Base-by-base conservation (phyloP, 2,888 invertebrate genomes). In the Apoderus coryli region DNA sequence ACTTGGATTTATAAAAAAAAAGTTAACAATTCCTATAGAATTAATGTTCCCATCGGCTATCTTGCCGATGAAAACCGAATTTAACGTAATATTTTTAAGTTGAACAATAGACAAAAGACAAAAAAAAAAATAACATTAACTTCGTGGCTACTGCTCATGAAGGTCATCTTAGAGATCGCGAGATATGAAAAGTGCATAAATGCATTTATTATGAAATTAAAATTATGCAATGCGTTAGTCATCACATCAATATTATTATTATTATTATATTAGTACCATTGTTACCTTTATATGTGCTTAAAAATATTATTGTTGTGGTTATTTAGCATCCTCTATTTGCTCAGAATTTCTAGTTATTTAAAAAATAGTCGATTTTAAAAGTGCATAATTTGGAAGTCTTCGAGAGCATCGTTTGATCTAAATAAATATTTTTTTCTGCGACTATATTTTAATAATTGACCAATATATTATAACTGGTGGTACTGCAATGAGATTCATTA, bases 141-240 rank as follows among this genome's bases (percentile, higher is more conserved):
- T 35, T 14, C 35, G 38, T 41, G 39, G 43, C 44, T 46, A 41
- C 45, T 36, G 38, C 42, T 43, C 34, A 35, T 37, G 44, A 49
- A 49, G 48, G 48, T 46, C 47, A 47, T 41, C 42, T 38, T 38
- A 41, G 39, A 48, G 47, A 49, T 48, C 45, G 34, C 41, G 37
- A 46, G 47, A 49, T 47, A 47, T 44, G 42, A 48, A 47, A 41
- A 44, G 39, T 46, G 47, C 45, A 47, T 47, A 42, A 46, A 49
- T 47, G 44, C 47, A 47, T 47, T 48, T 45, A 47, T 46, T 45
- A 46, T 42, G 45, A 48, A 44, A 46, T 38, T 36, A 16, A 34
- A 40, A 48, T 49, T 49, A 48, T 48, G 49, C 47, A 49, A 49
- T 25, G 37, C 30, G 36, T 49, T 49, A 49, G 46, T 49, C 47